Base-by-base conservation (phyloP, 1,140 invertebrate species). In the Phenacoccus solenopsis region DNA sequence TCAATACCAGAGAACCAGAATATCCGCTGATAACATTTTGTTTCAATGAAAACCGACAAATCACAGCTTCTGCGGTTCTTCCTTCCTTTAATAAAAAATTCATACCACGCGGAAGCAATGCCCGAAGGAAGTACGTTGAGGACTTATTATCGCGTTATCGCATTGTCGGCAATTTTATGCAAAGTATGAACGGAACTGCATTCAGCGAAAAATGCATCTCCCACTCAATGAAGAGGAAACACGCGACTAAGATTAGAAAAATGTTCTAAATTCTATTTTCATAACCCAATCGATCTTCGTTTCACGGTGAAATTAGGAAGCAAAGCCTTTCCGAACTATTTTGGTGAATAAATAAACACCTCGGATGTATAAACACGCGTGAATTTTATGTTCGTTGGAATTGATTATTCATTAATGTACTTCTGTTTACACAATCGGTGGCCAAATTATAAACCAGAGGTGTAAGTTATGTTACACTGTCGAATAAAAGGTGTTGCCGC, bases 21-120 rank as follows among this genome's bases (percentile, higher is more conserved):
- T 49, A 49, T 49, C 38, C 38, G 38, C 16, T 49, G 38, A 32
- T 32, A 32, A 32, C 30, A 7, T 32, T 32, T 32, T 32, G 13
- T 49, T 49, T 49, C 38, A 49, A 49, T 49, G 38, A 49, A 49
- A 49, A 49, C 38, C 38, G 38, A 49, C 38, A 49, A 49, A 49
- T 49, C 20, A 3, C 20, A 16, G 13, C 3, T 49, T n/a, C 30
- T 13, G 3, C 20, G 38, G 16, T 16, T 49, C 38, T 49, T 49
- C 38, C 38, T 49, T 49, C 38, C 38, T 49, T 49, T 16, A 49
- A n/a, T n/a, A n/a, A n/a, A n/a, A n/a, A n/a, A 9, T 49, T 49
- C 38, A 49, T n/a, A 4, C 38, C 20, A 49, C 38, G 38, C 38
- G 38, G 38, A 49, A 49, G 16, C 16, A 7, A 3, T 3, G 16